Base-by-base conservation (phyloP, 2,113 vertebrate species). In the Gambusia affinis region DNA sequence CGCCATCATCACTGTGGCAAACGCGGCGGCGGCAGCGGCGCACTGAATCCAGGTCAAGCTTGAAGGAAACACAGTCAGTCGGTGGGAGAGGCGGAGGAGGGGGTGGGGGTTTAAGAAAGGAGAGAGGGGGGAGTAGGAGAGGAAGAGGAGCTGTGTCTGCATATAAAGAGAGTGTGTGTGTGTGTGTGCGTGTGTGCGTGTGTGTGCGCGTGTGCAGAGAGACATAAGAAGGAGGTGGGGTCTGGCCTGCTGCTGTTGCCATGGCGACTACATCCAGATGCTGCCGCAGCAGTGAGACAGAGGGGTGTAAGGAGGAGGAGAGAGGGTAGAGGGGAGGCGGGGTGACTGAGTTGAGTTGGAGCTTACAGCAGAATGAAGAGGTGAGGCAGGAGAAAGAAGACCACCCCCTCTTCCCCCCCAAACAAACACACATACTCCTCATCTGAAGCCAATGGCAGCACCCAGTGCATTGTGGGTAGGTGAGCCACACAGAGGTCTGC, bases 221-320 rank as follows among this genome's bases (percentile, higher is more conserved):
- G 74, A 54, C 14, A 39, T 4, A 67, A 60, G 68, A 60, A 84
- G 76, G 79, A 80, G 87, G 85, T 80, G 88, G 88, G 87, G 85
- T 88, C 83, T 86, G 87, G 72, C 85, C 88, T 64, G 15, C 82
- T 84, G 78, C 79, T 92, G 92, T 93, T 93, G 81, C 92, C 83
- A 92, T 92, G 90, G 82, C 29, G 77, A 93, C 91, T 76, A 89
- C 85, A 91, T 92, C 91, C 92, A 93, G 92, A 92, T 93, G 92
- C 92, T 92, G 91, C 81, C 42, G 85, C 92, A 93, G 92, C 89
- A 93, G 86, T 78, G 82, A 73, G 84, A 86, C 81, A 82, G 80
- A 66, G 81, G 79, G 80, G 27, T 81, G 27, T 27, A 19, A 30
- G 24, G 37, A 44, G 64, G n/a, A 39, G 73, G 84, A 87, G 78